Evolutionary conservation across 2,888 invertebrate genomes (phyloP), one percentile per base, ranked within the genome.

Genomic region (Pammene aurita): DNA sequence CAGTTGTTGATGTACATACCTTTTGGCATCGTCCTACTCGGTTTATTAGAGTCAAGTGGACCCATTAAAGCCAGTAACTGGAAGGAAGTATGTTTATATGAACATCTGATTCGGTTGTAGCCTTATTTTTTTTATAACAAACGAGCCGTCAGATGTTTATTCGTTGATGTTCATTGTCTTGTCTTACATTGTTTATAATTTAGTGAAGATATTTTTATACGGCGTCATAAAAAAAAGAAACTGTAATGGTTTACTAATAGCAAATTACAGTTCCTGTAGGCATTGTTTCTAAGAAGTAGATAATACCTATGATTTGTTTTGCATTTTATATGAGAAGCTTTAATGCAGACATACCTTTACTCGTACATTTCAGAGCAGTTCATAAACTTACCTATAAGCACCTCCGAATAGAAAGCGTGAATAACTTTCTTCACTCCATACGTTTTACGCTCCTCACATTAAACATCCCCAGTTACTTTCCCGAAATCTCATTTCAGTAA

Each of bases 11-110:
- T 67, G 58, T 64, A 1, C 68, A 68, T 57, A 68, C 63, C 68
- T 68, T 58, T 57, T 64, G 68, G 68, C 68, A 52, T 68, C 26
- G 63, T 38, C 63, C 67, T 54, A 35, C 55, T 57, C 63, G 18
- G 35, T 50, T 68, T 63, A 68, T 68, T 68, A 64, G 63, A 57
- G 68, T 68, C 68, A 68, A 68, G 68, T 68, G 68, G 68, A 13
- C 18, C 56, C 38, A 34, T 11, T 56, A 41, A 5, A n/a, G 18
- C 14, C 13, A n/a, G 35, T n/a, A 18, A 26, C 50, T 6, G 41
- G 44, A 50, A 44, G 62, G 46, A 11, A 55, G 54, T 67, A 38
- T 52, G 42, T 67, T 58, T 42, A 41, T 46, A 55, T 18, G 55
- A 42, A 11, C 44, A 35, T 18, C 26, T 18, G 50, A 56, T 63